phyloP scores from a whole-genome alignment of 2,113 vertebrate genomes.

The Gallinago paraguaiae region DNA sequence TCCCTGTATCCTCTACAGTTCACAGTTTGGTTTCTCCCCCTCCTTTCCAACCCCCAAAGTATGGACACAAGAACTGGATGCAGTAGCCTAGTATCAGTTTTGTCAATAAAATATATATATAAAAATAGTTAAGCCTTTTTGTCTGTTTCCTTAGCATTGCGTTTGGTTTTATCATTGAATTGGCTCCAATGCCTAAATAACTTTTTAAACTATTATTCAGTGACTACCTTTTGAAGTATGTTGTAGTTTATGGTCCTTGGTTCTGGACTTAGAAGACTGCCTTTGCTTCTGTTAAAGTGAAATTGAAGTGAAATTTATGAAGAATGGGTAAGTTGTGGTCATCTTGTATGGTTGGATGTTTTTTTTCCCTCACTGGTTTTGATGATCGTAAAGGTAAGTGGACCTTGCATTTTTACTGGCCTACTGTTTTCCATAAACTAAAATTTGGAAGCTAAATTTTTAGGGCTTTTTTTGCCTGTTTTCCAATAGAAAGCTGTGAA shows the following conservation, averaged over 20 bases:
- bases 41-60: accelerated
- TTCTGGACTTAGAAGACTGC: neutral
- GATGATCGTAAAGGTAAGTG: neutral
- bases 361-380: neutral
- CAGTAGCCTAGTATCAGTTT: neutral
- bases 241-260: neutral
- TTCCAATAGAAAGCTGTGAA: neutral
- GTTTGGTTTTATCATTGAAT: neutral
- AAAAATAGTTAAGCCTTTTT: neutral
- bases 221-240: accelerated
- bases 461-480: neutral
- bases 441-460: neutral
- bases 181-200: neutral
- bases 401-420: neutral
- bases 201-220: neutral
- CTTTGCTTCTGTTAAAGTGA: neutral
- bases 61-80: neutral
- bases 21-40: neutral
- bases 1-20: neutral
- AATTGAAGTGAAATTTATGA: neutral
- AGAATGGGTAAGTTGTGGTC: neutral
- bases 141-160: neutral
- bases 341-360: neutral
- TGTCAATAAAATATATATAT: neutral
- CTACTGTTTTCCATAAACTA: neutral